Conservation (phyloP, 2,888 invertebrate genomes). For the Campaea margaritaria region DNA sequence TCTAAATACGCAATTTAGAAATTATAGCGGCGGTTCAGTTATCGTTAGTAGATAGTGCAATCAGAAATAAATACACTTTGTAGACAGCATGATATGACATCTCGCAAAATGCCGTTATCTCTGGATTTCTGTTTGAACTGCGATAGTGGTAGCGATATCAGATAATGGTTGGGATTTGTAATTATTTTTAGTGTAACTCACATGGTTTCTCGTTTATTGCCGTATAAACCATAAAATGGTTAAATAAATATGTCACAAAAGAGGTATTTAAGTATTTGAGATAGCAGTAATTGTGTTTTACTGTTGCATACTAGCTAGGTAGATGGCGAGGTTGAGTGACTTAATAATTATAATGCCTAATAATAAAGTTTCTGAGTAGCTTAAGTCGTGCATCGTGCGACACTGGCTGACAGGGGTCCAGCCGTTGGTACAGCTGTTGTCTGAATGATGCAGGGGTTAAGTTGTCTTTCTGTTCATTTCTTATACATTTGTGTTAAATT, state of each 20-base stretch:
- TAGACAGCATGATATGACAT: conserved; percentile 67
- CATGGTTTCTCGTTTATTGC: conserved; percentile 34
- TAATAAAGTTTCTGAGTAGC: no score
- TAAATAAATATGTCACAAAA: conserved; percentile 22
- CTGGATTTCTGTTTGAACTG: conserved; percentile 64
- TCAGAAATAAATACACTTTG: conserved; percentile 71
- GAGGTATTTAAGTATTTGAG: conserved; percentile 19
- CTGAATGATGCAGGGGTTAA: no score
- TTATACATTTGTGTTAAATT: no score
- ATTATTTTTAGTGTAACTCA: conserved; percentile 62
- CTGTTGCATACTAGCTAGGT: not conserved
- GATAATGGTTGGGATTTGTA: conserved; percentile 66
- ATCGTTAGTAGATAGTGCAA: conserved; percentile 65
- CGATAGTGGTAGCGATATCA: conserved; percentile 63
- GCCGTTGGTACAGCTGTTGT: no score
- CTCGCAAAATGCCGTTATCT: conserved; percentile 68
- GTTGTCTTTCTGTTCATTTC: no score
- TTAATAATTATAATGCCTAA: no score
- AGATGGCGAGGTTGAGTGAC: not conserved
- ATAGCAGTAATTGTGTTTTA: conserved; percentile 6
- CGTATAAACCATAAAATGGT: conserved; percentile 28
- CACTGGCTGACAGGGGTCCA: no score
- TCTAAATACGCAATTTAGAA: conserved; percentile 44
- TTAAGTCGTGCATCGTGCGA: no score
- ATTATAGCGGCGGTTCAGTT: conserved; percentile 46